phyloP scores from a whole-genome alignment of 2,888 invertebrate genomes.

The Drosophila formosana region DNA sequence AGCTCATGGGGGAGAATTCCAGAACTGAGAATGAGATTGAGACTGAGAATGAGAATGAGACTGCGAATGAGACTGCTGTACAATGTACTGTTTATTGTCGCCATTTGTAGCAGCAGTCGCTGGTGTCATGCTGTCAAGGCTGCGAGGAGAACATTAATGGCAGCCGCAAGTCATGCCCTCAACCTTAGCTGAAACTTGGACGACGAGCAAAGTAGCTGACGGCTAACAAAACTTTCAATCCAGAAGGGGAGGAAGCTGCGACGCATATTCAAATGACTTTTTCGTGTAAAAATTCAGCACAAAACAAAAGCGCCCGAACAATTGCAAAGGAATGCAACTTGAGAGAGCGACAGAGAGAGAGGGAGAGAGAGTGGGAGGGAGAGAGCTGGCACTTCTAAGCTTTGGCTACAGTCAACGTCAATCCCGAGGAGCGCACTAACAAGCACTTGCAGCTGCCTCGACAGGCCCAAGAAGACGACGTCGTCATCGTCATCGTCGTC shows the following conservation, averaged over 20 bases:
- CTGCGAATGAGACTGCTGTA: slow-evolving; percentile 19
- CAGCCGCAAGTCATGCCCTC: slow-evolving; percentile 79
- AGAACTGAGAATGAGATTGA: slow-evolving; percentile 3
- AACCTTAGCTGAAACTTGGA: slow-evolving; percentile 62
- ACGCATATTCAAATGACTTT: slow-evolving; percentile 81
- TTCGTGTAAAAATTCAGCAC: slow-evolving; percentile 76
- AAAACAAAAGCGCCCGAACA: slow-evolving; percentile 77
- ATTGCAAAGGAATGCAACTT: slow-evolving; percentile 79
- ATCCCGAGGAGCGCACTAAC: slow-evolving; percentile 74
- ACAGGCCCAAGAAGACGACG: slow-evolving; percentile 56
- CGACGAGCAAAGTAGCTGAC: slow-evolving; percentile 70
- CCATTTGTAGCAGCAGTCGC: slow-evolving; percentile 63
- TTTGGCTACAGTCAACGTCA: slow-evolving; percentile 70
- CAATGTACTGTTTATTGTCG: slow-evolving; percentile 65
- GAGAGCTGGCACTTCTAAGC: slow-evolving; percentile 62
- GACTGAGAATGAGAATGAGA: not conserved
- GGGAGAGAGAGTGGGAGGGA: not conserved
- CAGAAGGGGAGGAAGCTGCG: slow-evolving; percentile 27
- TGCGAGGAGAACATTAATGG: slow-evolving; percentile 58
- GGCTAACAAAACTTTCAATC: slow-evolving; percentile 79
- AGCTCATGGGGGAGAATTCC: slow-evolving; percentile 17
- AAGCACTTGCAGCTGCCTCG: slow-evolving; percentile 72
- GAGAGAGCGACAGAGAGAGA: slow-evolving; percentile 1
- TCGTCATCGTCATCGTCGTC: not conserved
- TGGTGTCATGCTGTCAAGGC: slow-evolving; percentile 42